A percentile compares a stretch with the other conserved stretches of the same genome.
These are phyloP conservation scores for Passer domesticus DNA, from an alignment of 2,113 vertebrate genomes.

Conservation along the genomic window DNA sequence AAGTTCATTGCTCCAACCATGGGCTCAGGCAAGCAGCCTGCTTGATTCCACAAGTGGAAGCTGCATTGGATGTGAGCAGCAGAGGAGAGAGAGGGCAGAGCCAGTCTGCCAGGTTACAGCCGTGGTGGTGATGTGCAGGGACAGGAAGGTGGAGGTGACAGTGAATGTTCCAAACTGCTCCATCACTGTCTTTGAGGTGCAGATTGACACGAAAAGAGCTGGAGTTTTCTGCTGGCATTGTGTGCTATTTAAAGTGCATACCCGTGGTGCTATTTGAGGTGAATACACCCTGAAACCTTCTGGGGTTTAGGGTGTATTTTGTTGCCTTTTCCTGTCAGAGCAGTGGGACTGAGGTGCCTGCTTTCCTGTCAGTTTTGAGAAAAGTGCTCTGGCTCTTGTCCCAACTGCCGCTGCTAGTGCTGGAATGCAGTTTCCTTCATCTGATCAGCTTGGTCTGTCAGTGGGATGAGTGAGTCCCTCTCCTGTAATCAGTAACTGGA, in stretches of 20 bases:
- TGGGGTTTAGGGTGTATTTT: neutral
- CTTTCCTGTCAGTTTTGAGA: neutral
- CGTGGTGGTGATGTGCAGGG: neutral
- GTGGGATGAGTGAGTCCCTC: conserved; percentile 19
- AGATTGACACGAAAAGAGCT: neutral
- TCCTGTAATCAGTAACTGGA: conserved; percentile 44
- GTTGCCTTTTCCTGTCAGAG: neutral
- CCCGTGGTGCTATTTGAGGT: neutral
- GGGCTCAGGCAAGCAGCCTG: neutral
- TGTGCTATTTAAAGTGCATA: neutral
- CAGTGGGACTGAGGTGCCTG: neutral
- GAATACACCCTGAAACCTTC: neutral
- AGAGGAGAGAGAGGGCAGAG: neutral
- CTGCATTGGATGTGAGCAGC: rapidly evolving
- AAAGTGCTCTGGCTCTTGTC: neutral
- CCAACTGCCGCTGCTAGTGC: neutral
- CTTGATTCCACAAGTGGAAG: neutral
- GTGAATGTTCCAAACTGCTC: neutral
- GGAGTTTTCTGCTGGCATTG: neutral
- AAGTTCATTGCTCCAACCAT: neutral
- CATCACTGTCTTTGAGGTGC: neutral
- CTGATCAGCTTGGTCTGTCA: conserved; percentile 28
- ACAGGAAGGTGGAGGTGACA: neutral
- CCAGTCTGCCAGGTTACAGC: neutral
- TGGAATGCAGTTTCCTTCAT: neutral